Percentiles rank a stretch among this genome's conserved stretches.
Evolutionary conservation across 1,140 invertebrate species (phyloP).

Genomic region (Leptinotarsa defecta): DNA sequence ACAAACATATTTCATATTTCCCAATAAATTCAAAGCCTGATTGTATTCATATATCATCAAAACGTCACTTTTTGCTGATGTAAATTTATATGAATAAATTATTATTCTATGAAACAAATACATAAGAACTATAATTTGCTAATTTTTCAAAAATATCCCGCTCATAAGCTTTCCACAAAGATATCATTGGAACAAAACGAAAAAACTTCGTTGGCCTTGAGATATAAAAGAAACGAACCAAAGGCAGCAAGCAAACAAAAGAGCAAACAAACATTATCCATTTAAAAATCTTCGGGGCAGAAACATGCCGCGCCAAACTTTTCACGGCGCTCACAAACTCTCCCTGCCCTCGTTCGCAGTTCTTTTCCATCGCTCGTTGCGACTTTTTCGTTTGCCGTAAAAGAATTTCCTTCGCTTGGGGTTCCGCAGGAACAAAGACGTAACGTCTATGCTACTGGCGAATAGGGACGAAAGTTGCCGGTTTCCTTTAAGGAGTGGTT

Average conservation of each 20-base stretch:
- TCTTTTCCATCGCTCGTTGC: conserved; percentile 30
- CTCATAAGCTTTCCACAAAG: too few relatives aligned
- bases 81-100: too few relatives aligned
- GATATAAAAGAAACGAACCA: background rate
- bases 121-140: too few relatives aligned
- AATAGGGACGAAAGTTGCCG: conserved; percentile 47
- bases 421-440: conserved; percentile 42
- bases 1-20: too few relatives aligned
- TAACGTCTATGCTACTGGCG: conserved; percentile 30
- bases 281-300: conserved; percentile 35
- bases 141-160: too few relatives aligned
- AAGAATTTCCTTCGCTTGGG: conserved; percentile 37
- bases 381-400: conserved; percentile 40
- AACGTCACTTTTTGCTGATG: too few relatives aligned
- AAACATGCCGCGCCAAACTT: conserved; percentile 28
- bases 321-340: conserved; percentile 19
- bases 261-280: conserved; percentile 24
- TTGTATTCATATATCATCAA: too few relatives aligned
- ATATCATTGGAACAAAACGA: too few relatives aligned
- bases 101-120: too few relatives aligned
- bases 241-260: conserved; percentile 23
- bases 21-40: too few relatives aligned
- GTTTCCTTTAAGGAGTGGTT: conserved; percentile 52
- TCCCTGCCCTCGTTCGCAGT: conserved; percentile 26
- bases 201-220: background rate